These are phyloP conservation scores for Helostoma temminkii DNA, from an alignment of 2,797 vertebrate species.

Conservation along the genomic window DNA sequence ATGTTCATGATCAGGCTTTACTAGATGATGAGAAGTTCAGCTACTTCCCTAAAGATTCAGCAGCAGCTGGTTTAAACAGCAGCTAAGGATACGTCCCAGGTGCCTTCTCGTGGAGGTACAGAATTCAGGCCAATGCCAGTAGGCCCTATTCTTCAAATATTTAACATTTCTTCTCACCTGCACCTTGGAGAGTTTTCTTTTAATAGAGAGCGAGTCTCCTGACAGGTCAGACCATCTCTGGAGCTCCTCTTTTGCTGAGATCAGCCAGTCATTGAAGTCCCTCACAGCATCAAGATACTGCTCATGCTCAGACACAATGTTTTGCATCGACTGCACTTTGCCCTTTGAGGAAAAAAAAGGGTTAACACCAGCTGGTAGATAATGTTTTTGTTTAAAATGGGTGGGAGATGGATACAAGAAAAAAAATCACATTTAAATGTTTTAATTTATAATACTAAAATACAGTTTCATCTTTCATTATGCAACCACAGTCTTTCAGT, in stretches of 20 bases:
- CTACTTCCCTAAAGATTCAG: too few relatives aligned
- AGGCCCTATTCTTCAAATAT: neutral
- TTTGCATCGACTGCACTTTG: conserved; percentile 93
- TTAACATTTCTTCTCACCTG: conserved; percentile 82
- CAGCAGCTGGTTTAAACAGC: too few relatives aligned
- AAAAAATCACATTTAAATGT: neutral
- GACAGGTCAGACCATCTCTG: conserved; percentile 96
- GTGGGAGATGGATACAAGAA: neutral
- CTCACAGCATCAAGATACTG: conserved; percentile 93
- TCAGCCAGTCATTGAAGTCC: conserved; percentile 96
- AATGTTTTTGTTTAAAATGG: neutral
- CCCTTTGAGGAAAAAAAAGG: conserved; percentile 79
- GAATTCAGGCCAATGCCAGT: too few relatives aligned
- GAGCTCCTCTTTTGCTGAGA: conserved; percentile 96
- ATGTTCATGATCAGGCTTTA: too few relatives aligned
- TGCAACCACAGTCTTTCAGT: neutral
- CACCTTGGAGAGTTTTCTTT: conserved; percentile 93
- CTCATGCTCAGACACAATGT: conserved; percentile 92
- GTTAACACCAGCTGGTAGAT: conserved; percentile 5
- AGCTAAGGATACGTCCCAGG: too few relatives aligned
- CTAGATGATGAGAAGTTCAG: too few relatives aligned
- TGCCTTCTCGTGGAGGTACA: too few relatives aligned
- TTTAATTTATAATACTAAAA: neutral
- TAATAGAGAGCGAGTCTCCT: conserved; percentile 88
- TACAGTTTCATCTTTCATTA: neutral